A percentile compares a stretch with the other conserved stretches of the same genome.
Evolutionary conservation across 2,888 invertebrate species (phyloP).

Genomic region (Brachypterus glaber): DNA sequence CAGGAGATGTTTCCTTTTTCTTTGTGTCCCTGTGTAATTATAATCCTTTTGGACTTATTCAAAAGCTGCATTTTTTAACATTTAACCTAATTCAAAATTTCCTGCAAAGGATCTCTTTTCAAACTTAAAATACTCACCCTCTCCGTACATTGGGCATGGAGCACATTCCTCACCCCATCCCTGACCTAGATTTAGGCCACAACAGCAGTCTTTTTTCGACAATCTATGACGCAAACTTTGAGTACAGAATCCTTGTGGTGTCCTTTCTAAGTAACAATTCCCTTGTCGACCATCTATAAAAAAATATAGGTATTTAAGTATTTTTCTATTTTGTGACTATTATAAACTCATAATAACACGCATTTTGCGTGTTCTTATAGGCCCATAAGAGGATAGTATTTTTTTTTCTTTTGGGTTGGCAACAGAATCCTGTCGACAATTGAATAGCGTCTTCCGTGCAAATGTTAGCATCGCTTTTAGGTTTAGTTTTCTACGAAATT

Average conservation of each 20-base stretch:
- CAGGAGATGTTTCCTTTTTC: too few relatives aligned
- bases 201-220: slow-evolving; percentile 78
- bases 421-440: too few relatives aligned
- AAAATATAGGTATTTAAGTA: slow-evolving; percentile 6
- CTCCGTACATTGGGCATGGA: slow-evolving; percentile 58
- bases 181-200: slow-evolving; percentile 76
- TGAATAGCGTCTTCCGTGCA: too few relatives aligned
- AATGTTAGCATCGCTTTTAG: too few relatives aligned
- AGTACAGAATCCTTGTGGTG: slow-evolving; percentile 58
- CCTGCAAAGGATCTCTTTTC: too few relatives aligned
- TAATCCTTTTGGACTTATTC: neutral
- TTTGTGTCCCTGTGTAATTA: too few relatives aligned
- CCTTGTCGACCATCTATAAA: slow-evolving; percentile 66
- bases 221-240: slow-evolving; percentile 59
- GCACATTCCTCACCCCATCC: slow-evolving; percentile 76
- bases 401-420: too few relatives aligned
- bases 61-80: neutral
- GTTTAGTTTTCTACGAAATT: too few relatives aligned
- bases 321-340: too few relatives aligned
- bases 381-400: neutral
- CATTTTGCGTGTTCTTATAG: too few relatives aligned
- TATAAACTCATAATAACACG: too few relatives aligned
- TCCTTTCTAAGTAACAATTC: slow-evolving; percentile 61
- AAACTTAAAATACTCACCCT: slow-evolving; percentile 38
- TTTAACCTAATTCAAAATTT: slow-evolving; percentile 4